phyloP scores from a whole-genome alignment of 2,797 vertebrate species.

The Glossophaga mutica region DNA sequence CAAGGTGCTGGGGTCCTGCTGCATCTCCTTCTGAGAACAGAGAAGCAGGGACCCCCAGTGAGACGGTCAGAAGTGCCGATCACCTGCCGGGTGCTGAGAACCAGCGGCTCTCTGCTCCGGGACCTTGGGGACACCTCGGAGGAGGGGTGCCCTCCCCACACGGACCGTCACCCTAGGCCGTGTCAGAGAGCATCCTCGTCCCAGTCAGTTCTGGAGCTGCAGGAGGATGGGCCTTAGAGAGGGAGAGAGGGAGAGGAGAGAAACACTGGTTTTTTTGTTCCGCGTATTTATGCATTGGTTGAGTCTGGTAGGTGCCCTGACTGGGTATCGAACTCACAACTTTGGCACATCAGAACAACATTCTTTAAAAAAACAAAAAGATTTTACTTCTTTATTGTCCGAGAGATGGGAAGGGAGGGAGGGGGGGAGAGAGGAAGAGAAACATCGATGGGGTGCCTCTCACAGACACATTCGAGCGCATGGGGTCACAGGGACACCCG shows the following conservation, averaged over 20 bases:
- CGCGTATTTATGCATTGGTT: not conserved
- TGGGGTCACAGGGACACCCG: not conserved
- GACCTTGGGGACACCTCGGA: not conserved
- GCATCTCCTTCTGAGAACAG: not conserved
- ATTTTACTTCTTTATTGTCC: not conserved
- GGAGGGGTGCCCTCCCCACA: not conserved
- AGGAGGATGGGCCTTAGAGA: too few species aligned
- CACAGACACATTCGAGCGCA: accelerated
- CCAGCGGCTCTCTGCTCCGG: not conserved
- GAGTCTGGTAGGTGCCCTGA: not conserved
- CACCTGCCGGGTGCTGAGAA: not conserved
- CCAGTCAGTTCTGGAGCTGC: not conserved
- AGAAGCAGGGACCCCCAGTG: not conserved
- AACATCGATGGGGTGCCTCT: not conserved
- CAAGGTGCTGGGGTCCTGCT: accelerated
- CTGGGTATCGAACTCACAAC: not conserved
- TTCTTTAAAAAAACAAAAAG: too few species aligned
- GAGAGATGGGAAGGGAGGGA: not conserved
- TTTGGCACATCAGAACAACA: not conserved
- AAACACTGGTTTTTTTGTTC: too few species aligned
- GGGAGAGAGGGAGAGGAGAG: not conserved
- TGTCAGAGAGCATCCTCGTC: not conserved
- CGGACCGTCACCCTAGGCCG: not conserved
- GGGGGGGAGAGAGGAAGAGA: too few species aligned
- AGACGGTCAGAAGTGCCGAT: not conserved